These are phyloP conservation scores for Drosophila buzzatii DNA, from an alignment of 2,888 invertebrate genomes.

Conservation along the genomic window DNA sequence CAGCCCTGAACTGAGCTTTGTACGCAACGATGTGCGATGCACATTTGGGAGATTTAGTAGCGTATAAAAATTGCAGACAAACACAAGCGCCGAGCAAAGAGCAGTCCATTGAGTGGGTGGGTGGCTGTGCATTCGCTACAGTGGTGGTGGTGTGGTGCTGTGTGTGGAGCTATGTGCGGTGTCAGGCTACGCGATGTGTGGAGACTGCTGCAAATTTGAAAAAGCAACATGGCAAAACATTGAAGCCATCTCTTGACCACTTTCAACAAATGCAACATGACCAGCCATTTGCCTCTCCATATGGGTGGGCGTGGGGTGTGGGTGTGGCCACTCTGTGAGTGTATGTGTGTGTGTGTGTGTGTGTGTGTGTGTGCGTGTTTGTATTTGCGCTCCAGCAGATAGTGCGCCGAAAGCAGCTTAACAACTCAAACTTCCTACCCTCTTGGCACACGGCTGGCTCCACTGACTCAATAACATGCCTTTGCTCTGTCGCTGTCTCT, in stretches of 20 bases:
- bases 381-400: slow-evolving; percentile 33
- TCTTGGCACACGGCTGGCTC: slow-evolving; percentile 30
- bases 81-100: slow-evolving; percentile 26
- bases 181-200: slow-evolving; percentile 1
- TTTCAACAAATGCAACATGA: slow-evolving; percentile 59
- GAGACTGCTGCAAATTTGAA: slow-evolving; percentile 47
- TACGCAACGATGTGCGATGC: slow-evolving; percentile 46
- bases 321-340: not conserved
- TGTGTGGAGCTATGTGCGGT: slow-evolving; percentile 6
- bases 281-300: slow-evolving; percentile 12
- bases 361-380: slow-evolving; percentile 11
- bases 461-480: slow-evolving; percentile 53
- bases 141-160: slow-evolving; percentile 2
- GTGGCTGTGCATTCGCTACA: not conserved
- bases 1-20: slow-evolving; percentile 32
- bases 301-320: not conserved
- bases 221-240: slow-evolving; percentile 49
- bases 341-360: slow-evolving; percentile 6
- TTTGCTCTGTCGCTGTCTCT: not conserved
- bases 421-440: slow-evolving; percentile 63
- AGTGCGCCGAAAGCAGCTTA: slow-evolving; percentile 67
- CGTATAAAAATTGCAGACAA: slow-evolving; percentile 60
- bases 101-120: slow-evolving; percentile 24
- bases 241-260: slow-evolving; percentile 57
- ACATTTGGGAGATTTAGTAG: slow-evolving; percentile 65